A percentile compares a stretch with the other conserved stretches of the same genome.
Evolutionary conservation across 2,888 invertebrate species (phyloP).

Genomic region (Rhagium mordax): DNA sequence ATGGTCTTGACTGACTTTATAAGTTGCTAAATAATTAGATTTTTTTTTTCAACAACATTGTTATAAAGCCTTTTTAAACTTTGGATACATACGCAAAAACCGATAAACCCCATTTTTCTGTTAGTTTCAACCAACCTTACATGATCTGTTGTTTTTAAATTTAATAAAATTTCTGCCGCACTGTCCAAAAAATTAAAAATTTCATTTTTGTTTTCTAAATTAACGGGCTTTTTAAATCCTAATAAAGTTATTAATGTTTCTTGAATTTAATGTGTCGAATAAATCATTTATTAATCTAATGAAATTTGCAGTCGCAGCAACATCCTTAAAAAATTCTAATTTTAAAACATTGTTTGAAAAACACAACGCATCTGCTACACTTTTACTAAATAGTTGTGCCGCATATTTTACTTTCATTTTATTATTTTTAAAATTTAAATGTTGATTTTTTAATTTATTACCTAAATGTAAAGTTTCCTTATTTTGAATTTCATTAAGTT

Average conservation of each 20-base stretch:
- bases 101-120: neutral
- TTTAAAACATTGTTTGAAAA: no score
- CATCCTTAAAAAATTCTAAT: neutral
- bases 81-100: neutral
- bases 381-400: conserved; percentile 2
- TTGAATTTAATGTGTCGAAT: neutral
- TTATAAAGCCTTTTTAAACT: neutral
- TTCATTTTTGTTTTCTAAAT: neutral
- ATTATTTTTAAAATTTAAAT: neutral
- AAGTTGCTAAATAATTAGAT: conserved; percentile 38
- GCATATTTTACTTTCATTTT: neutral
- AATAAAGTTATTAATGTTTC: neutral
- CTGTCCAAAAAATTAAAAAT: conserved; percentile 17
- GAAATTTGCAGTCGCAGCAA: neutral
- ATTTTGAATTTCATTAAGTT: conserved; percentile 1
- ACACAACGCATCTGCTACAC: neutral
- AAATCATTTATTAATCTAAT: neutral
- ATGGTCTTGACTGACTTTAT: conserved; percentile 47
- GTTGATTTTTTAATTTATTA: neutral
- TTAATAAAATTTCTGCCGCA: neutral
- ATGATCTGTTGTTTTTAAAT: neutral
- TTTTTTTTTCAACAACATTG: neutral
- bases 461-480: neutral
- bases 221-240: neutral
- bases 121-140: neutral